Conservation (phyloP, 2,113 vertebrate species). For the Cercocebus atys region DNA sequence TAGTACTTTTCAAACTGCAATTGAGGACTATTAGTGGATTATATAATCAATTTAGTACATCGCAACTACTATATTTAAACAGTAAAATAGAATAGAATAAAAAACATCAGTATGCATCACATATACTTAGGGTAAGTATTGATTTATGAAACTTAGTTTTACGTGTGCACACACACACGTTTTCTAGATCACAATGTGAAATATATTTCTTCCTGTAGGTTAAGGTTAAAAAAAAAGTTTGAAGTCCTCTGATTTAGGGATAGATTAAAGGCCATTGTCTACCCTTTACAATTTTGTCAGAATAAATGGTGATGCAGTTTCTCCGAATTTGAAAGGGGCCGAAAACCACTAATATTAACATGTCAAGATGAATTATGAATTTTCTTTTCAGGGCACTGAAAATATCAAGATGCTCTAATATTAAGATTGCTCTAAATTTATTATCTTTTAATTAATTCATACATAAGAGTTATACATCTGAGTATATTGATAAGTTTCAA, state of each 20-base stretch:
- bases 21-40: background rate
- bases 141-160: background rate
- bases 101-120: background rate
- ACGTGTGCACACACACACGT: background rate
- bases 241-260: background rate
- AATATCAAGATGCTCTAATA: background rate
- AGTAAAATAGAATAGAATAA: background rate
- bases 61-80: background rate
- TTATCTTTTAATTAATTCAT: background rate
- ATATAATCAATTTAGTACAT: background rate
- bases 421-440: background rate
- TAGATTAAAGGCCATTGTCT: background rate
- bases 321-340: background rate
- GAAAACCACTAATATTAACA: background rate
- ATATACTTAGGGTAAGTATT: background rate
- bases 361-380: constrained; percentile 12
- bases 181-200: background rate
- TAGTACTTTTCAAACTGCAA: background rate
- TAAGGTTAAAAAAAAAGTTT: background rate
- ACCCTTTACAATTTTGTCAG: background rate
- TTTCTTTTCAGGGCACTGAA: background rate
- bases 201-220: background rate
- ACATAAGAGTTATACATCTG: background rate
- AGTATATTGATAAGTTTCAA: background rate
- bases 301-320: constrained; percentile 24